Percentiles rank a stretch among this genome's conserved stretches.
Evolutionary conservation across 2,888 invertebrate species (phyloP).

Genomic region (Plagiodera versicolora): DNA sequence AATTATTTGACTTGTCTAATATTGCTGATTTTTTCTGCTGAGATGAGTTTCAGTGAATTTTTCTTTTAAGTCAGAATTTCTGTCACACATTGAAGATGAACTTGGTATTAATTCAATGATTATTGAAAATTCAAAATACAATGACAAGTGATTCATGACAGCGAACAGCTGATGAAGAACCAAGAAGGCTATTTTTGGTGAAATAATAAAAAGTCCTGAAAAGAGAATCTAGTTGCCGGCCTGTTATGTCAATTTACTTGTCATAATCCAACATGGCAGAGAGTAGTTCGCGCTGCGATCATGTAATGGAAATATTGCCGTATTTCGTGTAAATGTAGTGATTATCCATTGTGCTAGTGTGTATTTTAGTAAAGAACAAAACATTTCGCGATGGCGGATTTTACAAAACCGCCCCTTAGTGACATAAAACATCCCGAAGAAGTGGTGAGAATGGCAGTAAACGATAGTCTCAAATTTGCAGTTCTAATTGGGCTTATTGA

Average conservation of each 20-base stretch:
- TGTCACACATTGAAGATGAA: too few species aligned
- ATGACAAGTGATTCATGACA: not conserved
- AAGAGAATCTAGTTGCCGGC: slow-evolving; percentile 19
- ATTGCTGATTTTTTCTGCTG: too few species aligned
- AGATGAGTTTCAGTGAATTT: too few species aligned
- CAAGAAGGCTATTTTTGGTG: not conserved
- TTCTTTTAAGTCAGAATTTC: too few species aligned
- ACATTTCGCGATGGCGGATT: slow-evolving; percentile 69
- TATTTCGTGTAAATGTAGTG: slow-evolving; percentile 51
- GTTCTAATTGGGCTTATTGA: slow-evolving; percentile 96
- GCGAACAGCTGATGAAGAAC: slow-evolving; percentile 3
- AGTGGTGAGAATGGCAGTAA: slow-evolving; percentile 93
- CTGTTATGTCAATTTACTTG: slow-evolving; percentile 27
- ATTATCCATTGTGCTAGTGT: slow-evolving; percentile 46
- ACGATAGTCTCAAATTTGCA: slow-evolving; percentile 95
- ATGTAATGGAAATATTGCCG: slow-evolving; percentile 67
- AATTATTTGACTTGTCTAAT: too few species aligned
- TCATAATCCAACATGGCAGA: slow-evolving; percentile 54
- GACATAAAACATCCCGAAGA: slow-evolving; percentile 93
- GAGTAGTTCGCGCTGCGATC: slow-evolving; percentile 70
- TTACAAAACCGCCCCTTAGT: slow-evolving; percentile 82
- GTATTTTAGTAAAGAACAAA: slow-evolving; percentile 40
- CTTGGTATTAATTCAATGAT: too few species aligned
- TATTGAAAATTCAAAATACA: too few species aligned
- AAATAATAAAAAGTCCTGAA: not conserved